These are phyloP conservation scores for Caenorhabditis briggsae DNA, from an alignment of 1,140 invertebrate species.

Conservation along the genomic window DNA sequence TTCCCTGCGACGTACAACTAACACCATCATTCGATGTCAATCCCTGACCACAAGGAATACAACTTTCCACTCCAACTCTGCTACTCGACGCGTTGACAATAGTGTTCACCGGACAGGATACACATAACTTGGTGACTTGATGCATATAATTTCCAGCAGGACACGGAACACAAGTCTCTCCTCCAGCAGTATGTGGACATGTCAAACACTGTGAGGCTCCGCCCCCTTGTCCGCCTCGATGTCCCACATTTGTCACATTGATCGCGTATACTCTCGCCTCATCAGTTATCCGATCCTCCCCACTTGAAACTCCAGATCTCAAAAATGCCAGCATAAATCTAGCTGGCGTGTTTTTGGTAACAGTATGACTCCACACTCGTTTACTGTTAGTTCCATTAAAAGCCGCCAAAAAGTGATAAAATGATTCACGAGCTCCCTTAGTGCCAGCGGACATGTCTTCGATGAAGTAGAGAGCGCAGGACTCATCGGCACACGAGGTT, in stretches of 20 bases:
- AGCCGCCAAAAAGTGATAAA: constrained; percentile 67
- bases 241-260: constrained; percentile 82
- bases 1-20: neutral
- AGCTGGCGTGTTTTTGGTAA: constrained; percentile 80
- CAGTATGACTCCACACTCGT: constrained; percentile 72
- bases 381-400: constrained; percentile 79
- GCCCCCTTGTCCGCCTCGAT: constrained; percentile 52
- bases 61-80: constrained; percentile 49
- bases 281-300: constrained; percentile 69
- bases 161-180: constrained; percentile 81
- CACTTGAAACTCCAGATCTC: constrained; percentile 73
- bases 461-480: constrained; percentile 57
- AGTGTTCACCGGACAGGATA: constrained; percentile 58
- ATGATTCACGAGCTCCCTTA: neutral
- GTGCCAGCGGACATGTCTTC: constrained; percentile 46
- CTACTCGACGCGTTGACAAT: constrained; percentile 28
- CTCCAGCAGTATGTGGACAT: constrained; percentile 79
- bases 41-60: constrained; percentile 57
- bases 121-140: constrained; percentile 55
- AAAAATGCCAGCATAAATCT: constrained; percentile 82
- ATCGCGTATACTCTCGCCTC: constrained; percentile 81
- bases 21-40: constrained; percentile 36
- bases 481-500: constrained; percentile 46
- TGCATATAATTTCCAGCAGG: constrained; percentile 64
- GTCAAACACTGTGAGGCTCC: constrained; percentile 81